Evolutionary conservation across 1,140 invertebrate genomes (phyloP).

Genomic region (Bombus haemorrhoidalis): DNA sequence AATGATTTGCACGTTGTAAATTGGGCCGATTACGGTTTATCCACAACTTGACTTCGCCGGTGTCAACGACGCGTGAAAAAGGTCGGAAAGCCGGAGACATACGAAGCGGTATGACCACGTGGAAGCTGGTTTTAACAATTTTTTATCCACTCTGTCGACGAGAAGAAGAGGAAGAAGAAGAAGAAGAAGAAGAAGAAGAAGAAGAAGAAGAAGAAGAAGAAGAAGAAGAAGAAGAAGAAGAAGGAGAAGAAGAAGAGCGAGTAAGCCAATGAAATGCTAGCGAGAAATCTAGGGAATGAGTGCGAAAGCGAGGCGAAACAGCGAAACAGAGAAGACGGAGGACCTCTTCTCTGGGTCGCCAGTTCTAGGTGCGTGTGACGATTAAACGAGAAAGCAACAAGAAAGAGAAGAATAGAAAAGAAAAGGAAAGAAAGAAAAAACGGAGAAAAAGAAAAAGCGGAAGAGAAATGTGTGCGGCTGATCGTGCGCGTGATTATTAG

Average conservation of each 20-base stretch:
- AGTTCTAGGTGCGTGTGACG: constrained; percentile 40
- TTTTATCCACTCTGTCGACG: constrained; percentile 78
- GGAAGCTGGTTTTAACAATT: constrained; percentile 76
- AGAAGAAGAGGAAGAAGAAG: no score
- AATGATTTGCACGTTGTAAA: not conserved
- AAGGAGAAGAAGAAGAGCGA: constrained; percentile 22
- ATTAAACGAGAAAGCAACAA: not conserved
- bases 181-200: no score
- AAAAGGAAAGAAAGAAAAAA: not conserved
- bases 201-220: no score
- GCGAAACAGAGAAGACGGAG: constrained; percentile 12
- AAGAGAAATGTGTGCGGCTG: constrained; percentile 21
- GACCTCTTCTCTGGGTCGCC: not conserved
- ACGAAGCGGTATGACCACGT: constrained; percentile 53
- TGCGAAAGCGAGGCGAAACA: constrained; percentile 1
- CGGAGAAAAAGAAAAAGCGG: not conserved
- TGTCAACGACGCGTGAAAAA: no score
- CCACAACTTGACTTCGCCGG: fast-evolving
- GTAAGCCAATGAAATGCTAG: constrained; percentile 16
- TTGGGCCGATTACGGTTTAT: no score
- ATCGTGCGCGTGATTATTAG: constrained; percentile 64
- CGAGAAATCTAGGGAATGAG: constrained; percentile 46
- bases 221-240: no score
- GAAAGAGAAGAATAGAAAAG: no score
- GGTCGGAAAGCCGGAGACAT: not conserved